Conservation (phyloP, 2,888 invertebrate genomes). For the Noctua janthe region DNA sequence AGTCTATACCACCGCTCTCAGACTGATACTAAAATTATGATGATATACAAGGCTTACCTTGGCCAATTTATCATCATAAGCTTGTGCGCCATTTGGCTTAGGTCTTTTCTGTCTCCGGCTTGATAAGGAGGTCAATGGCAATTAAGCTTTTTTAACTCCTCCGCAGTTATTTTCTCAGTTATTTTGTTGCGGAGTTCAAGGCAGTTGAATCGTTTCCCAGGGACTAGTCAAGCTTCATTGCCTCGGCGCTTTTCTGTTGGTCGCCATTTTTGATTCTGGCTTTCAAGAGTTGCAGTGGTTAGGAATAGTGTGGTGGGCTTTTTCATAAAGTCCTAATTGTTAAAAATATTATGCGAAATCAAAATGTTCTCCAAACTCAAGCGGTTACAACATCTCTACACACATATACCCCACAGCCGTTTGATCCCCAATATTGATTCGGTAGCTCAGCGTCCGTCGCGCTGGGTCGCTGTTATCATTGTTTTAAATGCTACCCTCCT, state of each 20-base stretch:
- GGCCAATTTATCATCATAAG: background rate
- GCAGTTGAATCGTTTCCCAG: background rate
- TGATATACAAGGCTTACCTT: background rate
- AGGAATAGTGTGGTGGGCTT: no score
- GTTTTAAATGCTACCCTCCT: slow-evolving; percentile 81
- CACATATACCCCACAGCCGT: slow-evolving; percentile 64
- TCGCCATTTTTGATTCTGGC: background rate
- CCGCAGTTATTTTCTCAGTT: background rate
- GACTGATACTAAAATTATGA: background rate
- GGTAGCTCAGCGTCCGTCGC: slow-evolving; percentile 75
- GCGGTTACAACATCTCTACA: slow-evolving; percentile 71
- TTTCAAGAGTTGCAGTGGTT: background rate
- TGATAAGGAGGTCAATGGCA: background rate
- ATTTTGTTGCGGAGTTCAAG: background rate
- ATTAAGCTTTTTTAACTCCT: background rate
- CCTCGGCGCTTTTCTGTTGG: background rate
- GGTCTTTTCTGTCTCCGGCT: background rate
- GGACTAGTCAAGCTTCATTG: background rate
- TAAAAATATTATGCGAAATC: background rate
- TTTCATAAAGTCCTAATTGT: no score
- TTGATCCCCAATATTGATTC: slow-evolving; percentile 89
- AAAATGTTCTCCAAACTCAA: background rate
- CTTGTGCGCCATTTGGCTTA: background rate
- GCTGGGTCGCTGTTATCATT: slow-evolving; percentile 82
- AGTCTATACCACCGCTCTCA: background rate